Evolutionary conservation across 2,888 invertebrate genomes (phyloP).

Genomic region (Drosophila algonquin): DNA sequence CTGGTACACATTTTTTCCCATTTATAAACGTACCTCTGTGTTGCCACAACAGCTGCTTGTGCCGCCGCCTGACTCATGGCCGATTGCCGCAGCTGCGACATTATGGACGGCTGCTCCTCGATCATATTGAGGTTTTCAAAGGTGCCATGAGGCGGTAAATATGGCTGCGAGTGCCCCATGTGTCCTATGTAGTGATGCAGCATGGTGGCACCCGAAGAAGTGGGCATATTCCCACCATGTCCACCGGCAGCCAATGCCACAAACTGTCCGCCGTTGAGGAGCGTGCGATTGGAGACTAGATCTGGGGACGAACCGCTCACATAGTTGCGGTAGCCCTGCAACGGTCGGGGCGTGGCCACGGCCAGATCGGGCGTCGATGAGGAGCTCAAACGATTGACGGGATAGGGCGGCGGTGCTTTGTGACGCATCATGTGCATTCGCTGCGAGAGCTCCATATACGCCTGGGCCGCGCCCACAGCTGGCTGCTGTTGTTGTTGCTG

Average conservation of each 20-base stretch:
- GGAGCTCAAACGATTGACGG: constrained; percentile 90
- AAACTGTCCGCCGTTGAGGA: constrained; percentile 84
- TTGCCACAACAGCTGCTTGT: constrained; percentile 55
- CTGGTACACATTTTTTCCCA: background rate
- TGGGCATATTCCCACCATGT: constrained; percentile 84
- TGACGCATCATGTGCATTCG: constrained; percentile 83
- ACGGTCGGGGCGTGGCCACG: constrained; percentile 87
- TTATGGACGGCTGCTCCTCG: constrained; percentile 83
- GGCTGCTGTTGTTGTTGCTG: constrained; percentile 43
- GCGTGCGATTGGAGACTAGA: constrained; percentile 89
- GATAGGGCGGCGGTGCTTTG: constrained; percentile 94
- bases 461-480: constrained; percentile 42
- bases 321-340: constrained; percentile 84
- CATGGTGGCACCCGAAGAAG: constrained; percentile 73
- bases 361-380: constrained; percentile 94
- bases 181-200: constrained; percentile 80
- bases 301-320: constrained; percentile 92
- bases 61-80: constrained; percentile 77
- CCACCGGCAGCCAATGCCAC: constrained; percentile 60
- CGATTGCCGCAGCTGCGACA: constrained; percentile 80
- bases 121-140: constrained; percentile 89
- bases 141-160: constrained; percentile 87
- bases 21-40: constrained; percentile 56
- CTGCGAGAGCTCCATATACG: constrained; percentile 81
- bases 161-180: constrained; percentile 83